Evolutionary conservation across 2,113 vertebrate species (phyloP), one percentile per base, ranked within the genome.

Genomic region (Eudyptes chrysolophus): DNA sequence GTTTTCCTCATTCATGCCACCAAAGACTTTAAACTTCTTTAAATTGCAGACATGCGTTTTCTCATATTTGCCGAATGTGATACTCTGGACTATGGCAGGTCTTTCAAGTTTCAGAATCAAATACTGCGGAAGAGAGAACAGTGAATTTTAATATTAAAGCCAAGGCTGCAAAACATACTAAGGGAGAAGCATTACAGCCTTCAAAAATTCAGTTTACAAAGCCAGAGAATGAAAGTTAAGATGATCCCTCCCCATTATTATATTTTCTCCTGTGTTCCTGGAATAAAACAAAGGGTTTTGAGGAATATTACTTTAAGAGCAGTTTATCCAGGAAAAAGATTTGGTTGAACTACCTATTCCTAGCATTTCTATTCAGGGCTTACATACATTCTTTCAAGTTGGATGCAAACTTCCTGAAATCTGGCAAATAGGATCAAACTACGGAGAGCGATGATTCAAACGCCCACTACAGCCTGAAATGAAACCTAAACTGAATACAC

Each of bases 11-110:
- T 99, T 99, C 99, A 99, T 99, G 51, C 99, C 99, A 95, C 99
- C 99, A 92, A 99, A 99, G 94, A 99, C 99, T 98, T 99, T 99
- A 96, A 99, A 99, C 96, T 99, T 99, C 98, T 99, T 99, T 96
- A 99, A 98, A 98, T 99, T 99, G 98, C 99, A 99, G 80, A 99
- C 99, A 13, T 99, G 99, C 0, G 99, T 99, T 98, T 99, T 99
- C 97, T 99, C 99, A 15, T 99, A 99, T 97, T 99, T 99, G 89
- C 99, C 99, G 96, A 99, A 99, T 5, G 99, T 99, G 96, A 99
- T 99, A 97, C 99, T 99, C 97, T 99, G 99, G 94, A 99, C 99
- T 79, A 99, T 99, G 16, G 99, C 99, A 78, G 99, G 99, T 96
- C 99, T 99, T 98, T 99, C 99, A 95, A 99, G 98, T 96, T 99